Evolutionary conservation across 1,140 invertebrate genomes (phyloP), one percentile per base, ranked within the genome.

Genomic region (Eueides isabella): DNA sequence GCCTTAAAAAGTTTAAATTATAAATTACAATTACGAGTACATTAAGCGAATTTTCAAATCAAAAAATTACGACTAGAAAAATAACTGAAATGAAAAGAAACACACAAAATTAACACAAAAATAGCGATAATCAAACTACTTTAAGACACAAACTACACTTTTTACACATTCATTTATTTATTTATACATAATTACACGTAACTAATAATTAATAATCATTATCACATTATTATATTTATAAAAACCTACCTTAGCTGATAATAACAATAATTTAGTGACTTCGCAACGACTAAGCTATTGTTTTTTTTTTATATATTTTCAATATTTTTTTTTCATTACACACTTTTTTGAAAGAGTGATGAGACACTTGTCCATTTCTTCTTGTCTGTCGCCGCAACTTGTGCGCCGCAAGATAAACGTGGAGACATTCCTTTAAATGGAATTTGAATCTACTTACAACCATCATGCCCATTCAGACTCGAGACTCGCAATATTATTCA

Each of bases 261-360:
- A 74, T 84, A 84, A 88, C 80, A 87, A 91, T 90, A 88, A 88
- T 86, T 90, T 90, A 89, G 85, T 86, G 87, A 92, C 82, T 89
- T 83, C 74, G 77, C 80, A 91, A 87, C 80, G 74, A 87, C 84
- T 89, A 85, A 76, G 67, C 64, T 75, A 48, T 77, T 69, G 44
- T 74, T 77, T 65, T 69, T 77, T 65, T 69, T 38, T 44, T 44
- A 79, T 72, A 78, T 80, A 75, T 29, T 28, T 61, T 61, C 28
- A 61, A 29, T 61, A 28, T 14, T 61, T 9, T n/a, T 5, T 12
- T 61, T 3, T 29, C 4, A 28, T 61, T 61, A 26, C 26, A 38
- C 14, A 38, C 35, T 38, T 38, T 38, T 38, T 38, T 38, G 14
- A 38, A 38, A 38, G 14, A 44, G n/a, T 44, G 41, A 6, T 44